Evolutionary conservation across 2,888 invertebrate species (phyloP), one percentile per base, ranked within the genome.

Genomic region (Drosophila antonietae): DNA sequence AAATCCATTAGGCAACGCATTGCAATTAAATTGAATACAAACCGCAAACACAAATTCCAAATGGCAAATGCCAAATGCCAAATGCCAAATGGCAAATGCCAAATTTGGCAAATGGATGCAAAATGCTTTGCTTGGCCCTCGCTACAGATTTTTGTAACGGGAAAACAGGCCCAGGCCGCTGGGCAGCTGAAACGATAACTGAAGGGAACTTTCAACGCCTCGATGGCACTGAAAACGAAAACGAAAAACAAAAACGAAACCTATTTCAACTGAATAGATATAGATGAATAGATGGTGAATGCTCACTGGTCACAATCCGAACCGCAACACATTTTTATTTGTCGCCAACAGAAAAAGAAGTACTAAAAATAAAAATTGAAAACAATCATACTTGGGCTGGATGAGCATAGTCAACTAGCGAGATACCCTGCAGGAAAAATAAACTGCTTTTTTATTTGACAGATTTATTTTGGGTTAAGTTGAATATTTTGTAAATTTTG

Each of bases 1-100:
- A 70, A 79, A 61, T 61, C 65, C 70, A 79, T 75, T 75, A 75
- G 57, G 65, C 12, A 61, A 61, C 63, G 70, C 63, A 76, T 61
- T 39, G 73, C 71, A 84, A 85, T 77, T 79, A 77, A 88, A 83
- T 80, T 62, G 73, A 74, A 68, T 82, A 62, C 70, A 59, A 70
- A 76, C 85, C 88, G 68, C 82, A 88, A 80, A 68, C 55, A 66
- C 74, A 81, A 78, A 75, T 66, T 71, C 35, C 65, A 65, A 65
- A 71, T 72, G 33, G 10, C 66, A 60, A 71, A 59, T 58, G 71
- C 39, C 79, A 69, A 87, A 67, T 60, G 64, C 55, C 51, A 63
- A 53, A 23, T 63, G 68, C 63, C 68, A 61, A 78, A 51, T 51
- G 51, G 23, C 23, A 23, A 23, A 23, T 23, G 23, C 33, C 51